Evolutionary conservation across 35 echinoderm and acorn worm genomes (phyloP).

Genomic region (Ophioderma brevispina): DNA sequence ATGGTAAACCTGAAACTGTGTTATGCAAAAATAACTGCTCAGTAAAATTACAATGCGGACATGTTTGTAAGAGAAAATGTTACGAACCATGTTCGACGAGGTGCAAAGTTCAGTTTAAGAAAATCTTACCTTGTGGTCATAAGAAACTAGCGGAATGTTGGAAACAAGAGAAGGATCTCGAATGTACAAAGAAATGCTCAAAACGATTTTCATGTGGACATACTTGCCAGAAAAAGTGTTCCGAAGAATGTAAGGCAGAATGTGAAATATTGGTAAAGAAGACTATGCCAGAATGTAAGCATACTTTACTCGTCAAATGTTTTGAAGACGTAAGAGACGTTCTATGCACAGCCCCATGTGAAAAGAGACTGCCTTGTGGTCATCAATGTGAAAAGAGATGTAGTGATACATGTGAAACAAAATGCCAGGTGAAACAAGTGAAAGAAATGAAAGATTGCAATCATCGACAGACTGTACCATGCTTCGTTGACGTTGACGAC

Average conservation of each 20-base stretch:
- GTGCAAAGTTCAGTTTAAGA: no score
- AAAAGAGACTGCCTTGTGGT: neutral
- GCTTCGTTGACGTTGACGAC: neutral
- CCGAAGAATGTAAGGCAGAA: neutral
- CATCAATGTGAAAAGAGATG: neutral
- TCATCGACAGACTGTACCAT: neutral
- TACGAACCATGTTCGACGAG: no score
- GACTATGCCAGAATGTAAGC: neutral
- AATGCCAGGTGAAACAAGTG: neutral
- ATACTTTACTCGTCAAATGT: neutral
- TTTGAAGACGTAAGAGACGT: neutral
- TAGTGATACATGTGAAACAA: no score
- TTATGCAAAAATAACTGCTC: no score
- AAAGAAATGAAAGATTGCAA: neutral
- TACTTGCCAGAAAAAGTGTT: neutral
- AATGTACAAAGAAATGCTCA: no score
- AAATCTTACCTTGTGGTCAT: no score
- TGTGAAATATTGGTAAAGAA: neutral
- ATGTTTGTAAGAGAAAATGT: neutral
- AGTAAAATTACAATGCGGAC: neutral
- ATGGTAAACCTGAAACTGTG: neutral
- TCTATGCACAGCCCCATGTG: neutral
- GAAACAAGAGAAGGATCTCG: no score
- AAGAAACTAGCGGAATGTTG: no score
- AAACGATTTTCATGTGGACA: no score